These are phyloP conservation scores for Apamea monoglypha DNA, from an alignment of 2,888 invertebrate species.

Conservation along the genomic window DNA sequence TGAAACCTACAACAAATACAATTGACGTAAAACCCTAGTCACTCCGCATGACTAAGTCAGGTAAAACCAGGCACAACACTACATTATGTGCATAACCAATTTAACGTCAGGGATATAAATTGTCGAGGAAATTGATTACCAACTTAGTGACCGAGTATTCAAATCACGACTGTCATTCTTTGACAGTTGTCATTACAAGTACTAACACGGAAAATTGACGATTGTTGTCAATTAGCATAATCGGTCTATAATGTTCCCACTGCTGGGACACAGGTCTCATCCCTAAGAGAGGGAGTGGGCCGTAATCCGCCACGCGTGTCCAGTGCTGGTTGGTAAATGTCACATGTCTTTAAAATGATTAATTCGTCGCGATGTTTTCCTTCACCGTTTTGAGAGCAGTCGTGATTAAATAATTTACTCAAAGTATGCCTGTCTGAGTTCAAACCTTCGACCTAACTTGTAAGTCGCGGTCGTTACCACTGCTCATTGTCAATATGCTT, in stretches of 20 bases:
- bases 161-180: background rate
- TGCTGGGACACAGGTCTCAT: background rate
- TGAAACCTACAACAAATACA: background rate
- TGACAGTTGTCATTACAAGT: background rate
- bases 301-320: background rate
- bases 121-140: background rate
- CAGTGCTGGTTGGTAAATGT: background rate
- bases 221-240: background rate
- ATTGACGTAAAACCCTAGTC: conserved; percentile 17
- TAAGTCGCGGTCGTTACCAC: too few species aligned
- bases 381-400: background rate
- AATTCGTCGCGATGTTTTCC: background rate
- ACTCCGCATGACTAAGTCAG: conserved; percentile 20
- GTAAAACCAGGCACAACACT: conserved; percentile 9
- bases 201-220: background rate
- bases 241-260: background rate
- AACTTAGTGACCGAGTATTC: background rate
- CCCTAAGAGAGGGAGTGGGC: background rate
- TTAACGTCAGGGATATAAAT: background rate
- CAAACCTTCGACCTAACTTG: background rate
- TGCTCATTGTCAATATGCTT: background rate
- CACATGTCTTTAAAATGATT: background rate
- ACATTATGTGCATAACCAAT: conserved; percentile 33
- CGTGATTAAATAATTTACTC: background rate
- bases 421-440: background rate